Conservation (phyloP, 2,888 invertebrate species). For the Napeogenes inachia region DNA sequence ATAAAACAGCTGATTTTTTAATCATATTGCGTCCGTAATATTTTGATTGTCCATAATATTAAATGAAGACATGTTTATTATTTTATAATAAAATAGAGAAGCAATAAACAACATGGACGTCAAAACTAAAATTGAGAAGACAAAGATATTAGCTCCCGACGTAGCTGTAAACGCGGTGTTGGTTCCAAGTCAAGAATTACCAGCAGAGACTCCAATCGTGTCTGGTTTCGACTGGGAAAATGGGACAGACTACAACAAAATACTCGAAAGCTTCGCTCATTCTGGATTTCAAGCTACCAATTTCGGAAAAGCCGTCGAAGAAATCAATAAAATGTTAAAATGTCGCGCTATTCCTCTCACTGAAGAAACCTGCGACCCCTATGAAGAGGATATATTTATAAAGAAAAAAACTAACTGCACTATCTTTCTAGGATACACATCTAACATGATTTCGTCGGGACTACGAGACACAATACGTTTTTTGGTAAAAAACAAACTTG, state of each 20-base stretch:
- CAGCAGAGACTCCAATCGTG: slow-evolving; percentile 82
- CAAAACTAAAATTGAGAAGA: slow-evolving; percentile 41
- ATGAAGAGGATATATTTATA: slow-evolving; percentile 89
- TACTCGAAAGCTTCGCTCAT: slow-evolving; percentile 86
- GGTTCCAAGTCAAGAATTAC: slow-evolving; percentile 81
- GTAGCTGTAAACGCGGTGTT: slow-evolving; percentile 84
- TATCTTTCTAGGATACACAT: slow-evolving; percentile 97
- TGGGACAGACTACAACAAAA: slow-evolving; percentile 89
- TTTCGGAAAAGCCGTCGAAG: slow-evolving; percentile 92
- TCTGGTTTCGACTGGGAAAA: slow-evolving; percentile 95
- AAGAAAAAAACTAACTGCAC: slow-evolving; percentile 89
- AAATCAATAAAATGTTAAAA: slow-evolving; percentile 94
- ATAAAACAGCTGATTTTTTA: too few species aligned
- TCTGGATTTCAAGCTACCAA: slow-evolving; percentile 99
- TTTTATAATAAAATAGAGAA: neutral
- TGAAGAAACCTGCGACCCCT: slow-evolving; percentile 80
- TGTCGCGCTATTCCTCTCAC: slow-evolving; percentile 83
- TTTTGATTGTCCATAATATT: too few species aligned
- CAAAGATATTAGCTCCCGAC: slow-evolving; percentile 56
- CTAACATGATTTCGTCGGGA: slow-evolving; percentile 97
- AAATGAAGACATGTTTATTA: neutral
- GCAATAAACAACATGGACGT: slow-evolving; percentile 45
- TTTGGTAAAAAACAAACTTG: slow-evolving; percentile 79
- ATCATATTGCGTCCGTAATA: too few species aligned
- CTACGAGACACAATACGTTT: slow-evolving; percentile 93